Base-by-base conservation (phyloP, 2,888 invertebrate species). In the Noctua janthe region DNA sequence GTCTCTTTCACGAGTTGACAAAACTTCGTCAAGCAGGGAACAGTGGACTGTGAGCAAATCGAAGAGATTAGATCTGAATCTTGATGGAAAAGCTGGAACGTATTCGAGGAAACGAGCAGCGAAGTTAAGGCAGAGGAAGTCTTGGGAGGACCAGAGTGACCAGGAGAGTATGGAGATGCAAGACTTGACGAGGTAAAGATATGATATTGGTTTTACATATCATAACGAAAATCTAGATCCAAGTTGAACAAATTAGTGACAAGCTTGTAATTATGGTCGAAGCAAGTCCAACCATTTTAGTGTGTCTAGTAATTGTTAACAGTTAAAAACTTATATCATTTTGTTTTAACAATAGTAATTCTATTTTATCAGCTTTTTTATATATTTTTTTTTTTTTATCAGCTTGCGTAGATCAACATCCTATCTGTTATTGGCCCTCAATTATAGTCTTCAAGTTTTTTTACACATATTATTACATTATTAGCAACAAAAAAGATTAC, bases 81-180 rank as follows among this genome's bases (percentile, higher is more conserved):
- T 97, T 64, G 97, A 96, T 85, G 96, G 97, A 0, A 96, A 97
- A 91, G 97, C 97, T 35, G 97, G 97, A 10, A 97, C 97, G 0
- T 97, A 97, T 95, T 97, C 96, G 93, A 95, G 96, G 78, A 96
- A 96, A 86, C 92, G 96, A 54, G 97, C 97, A 4, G 96, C 95
- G 3, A 97, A 96, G 84, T 88, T 97, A 51, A 96, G 95, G 79
- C 97, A 97, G 82, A 96, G 97, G 62, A 97, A 97, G 85, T 98
- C 98, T 10, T 98, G 98, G 98, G 98, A 98, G 86, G 98, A 98
- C 84, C 97, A 98, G 83, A 98, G 98, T 81, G 98, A 98, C 88
- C 98, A 98, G 87, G 98, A 98, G 89, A 97, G 97, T 35, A 96
- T 98, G 91, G 98, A 98, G 90, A 95, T 98, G 90, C 97, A 98